phyloP scores from a whole-genome alignment of 2,113 vertebrate genomes.

The Vireo altiloquus region DNA sequence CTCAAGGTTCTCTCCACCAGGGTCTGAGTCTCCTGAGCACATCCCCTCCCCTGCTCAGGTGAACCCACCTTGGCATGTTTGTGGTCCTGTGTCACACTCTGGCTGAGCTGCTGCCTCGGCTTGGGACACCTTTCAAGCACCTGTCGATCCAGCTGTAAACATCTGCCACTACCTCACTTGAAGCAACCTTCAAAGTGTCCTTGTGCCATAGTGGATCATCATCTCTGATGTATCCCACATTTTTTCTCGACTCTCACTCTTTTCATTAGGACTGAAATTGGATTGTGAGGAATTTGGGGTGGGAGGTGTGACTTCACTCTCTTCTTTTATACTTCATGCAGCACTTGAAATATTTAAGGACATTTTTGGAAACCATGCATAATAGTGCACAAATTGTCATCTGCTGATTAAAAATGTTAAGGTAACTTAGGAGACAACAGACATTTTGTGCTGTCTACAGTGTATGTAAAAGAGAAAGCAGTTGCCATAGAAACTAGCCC shows the following conservation, averaged over 20 bases:
- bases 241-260: background rate
- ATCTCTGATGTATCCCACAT: background rate
- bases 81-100: background rate
- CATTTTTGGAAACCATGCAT: background rate
- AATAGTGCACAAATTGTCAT: background rate
- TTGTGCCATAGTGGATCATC: background rate
- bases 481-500: constrained; percentile 77
- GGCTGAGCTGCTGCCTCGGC: background rate
- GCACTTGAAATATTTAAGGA: background rate
- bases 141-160: background rate
- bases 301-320: background rate
- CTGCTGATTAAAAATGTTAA: constrained; percentile 38
- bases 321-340: background rate
- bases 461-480: constrained; percentile 48
- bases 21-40: background rate
- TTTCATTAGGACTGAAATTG: background rate
- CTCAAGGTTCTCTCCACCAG: background rate
- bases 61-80: fast-evolving
- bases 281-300: background rate
- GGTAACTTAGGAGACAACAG: background rate
- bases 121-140: background rate
- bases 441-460: constrained; percentile 32
- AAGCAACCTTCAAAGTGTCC: background rate
- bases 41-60: background rate
- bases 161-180: background rate